Percentiles rank a stretch among this genome's conserved stretches.
Conservation (phyloP, 2,797 vertebrate genomes). For the Danio albolineatus region DNA sequence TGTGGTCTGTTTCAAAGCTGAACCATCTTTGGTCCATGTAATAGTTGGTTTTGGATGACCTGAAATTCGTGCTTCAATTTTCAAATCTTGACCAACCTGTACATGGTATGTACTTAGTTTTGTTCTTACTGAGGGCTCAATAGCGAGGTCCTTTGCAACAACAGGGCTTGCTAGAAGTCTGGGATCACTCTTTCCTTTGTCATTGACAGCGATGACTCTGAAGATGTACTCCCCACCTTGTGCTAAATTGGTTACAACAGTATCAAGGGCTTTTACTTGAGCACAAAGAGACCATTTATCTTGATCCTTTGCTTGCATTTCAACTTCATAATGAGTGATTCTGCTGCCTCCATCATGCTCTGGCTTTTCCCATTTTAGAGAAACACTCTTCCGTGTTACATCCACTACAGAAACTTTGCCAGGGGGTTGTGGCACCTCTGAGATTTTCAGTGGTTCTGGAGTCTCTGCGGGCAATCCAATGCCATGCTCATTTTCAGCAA, state of each 20-base stretch:
- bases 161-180: slow-evolving; percentile 90
- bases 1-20: slow-evolving; percentile 92
- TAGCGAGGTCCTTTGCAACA: slow-evolving; percentile 92
- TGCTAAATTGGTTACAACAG: slow-evolving; percentile 87
- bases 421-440: slow-evolving; percentile 96
- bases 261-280: slow-evolving; percentile 89
- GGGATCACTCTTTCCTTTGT: slow-evolving; percentile 96
- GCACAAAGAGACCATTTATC: slow-evolving; percentile 93
- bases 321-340: slow-evolving; percentile 92
- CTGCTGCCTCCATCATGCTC: slow-evolving; percentile 96
- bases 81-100: slow-evolving; percentile 94
- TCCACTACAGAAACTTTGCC: slow-evolving; percentile 95
- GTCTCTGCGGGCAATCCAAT: slow-evolving; percentile 91
- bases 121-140: slow-evolving; percentile 91
- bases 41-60: slow-evolving; percentile 94
- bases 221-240: slow-evolving; percentile 96
- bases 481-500: slow-evolving; percentile 96
- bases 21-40: slow-evolving; percentile 93
- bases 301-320: slow-evolving; percentile 92
- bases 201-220: slow-evolving; percentile 94
- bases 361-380: slow-evolving; percentile 94
- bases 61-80: slow-evolving; percentile 92
- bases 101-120: slow-evolving; percentile 88
- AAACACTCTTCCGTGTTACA: slow-evolving; percentile 90
- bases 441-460: slow-evolving; percentile 90